These are phyloP conservation scores for Tribolium castaneum DNA, from an alignment of 1,140 invertebrate genomes.

Conservation along the genomic window DNA sequence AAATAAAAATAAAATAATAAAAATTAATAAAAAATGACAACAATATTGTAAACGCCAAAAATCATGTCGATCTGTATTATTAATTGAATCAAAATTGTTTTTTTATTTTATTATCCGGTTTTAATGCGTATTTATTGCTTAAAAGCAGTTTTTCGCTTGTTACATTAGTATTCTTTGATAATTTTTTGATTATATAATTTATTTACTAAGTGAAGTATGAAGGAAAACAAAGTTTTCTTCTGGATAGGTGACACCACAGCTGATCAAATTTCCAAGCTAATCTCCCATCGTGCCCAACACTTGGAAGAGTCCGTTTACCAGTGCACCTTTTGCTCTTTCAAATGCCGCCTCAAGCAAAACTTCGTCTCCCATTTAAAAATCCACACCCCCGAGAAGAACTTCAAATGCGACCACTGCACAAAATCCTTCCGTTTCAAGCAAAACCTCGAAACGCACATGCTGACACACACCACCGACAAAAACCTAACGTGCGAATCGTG, in stretches of 20 bases:
- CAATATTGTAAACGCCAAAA: too few species aligned
- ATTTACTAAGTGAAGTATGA: too few species aligned
- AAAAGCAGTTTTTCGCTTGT: too few species aligned
- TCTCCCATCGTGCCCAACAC: constrained; percentile 61
- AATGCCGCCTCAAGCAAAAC: constrained; percentile 68
- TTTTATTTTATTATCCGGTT: too few species aligned
- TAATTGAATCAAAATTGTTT: too few species aligned
- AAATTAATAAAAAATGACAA: too few species aligned
- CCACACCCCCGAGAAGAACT: constrained; percentile 60
- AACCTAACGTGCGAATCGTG: constrained; percentile 72
- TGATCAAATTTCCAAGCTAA: constrained; percentile 61
- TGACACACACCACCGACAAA: constrained; percentile 69
- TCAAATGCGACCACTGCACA: constrained; percentile 62
- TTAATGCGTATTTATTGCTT: too few species aligned
- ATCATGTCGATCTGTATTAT: too few species aligned
- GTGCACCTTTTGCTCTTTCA: constrained; percentile 67
- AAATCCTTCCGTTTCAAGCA: constrained; percentile 62
- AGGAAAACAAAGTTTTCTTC: neutral
- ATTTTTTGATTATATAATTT: too few species aligned
- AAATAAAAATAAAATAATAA: too few species aligned
- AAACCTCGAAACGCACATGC: constrained; percentile 71
- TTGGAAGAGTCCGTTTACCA: constrained; percentile 62
- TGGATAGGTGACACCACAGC: constrained; percentile 56
- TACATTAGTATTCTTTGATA: neutral
- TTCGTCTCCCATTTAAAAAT: constrained; percentile 62